Base-by-base conservation (phyloP, 2,888 invertebrate species). In the Chrysina gloriosa region DNA sequence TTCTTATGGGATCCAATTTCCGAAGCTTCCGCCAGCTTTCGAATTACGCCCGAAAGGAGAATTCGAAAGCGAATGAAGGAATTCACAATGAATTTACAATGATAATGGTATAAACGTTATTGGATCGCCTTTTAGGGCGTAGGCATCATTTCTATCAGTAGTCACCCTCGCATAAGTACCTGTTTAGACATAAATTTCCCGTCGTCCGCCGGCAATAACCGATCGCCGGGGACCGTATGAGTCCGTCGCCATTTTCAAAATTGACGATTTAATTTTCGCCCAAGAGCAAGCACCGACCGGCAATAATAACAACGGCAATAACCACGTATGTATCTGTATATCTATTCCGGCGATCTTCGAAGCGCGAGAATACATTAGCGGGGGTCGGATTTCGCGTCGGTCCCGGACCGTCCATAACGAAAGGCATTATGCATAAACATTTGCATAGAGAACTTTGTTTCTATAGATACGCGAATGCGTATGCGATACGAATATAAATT, bases 361-460 rank as follows among this genome's bases (percentile, higher is more conserved):
- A 31, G 45, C 45, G 14, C 58, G 21, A 19, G 54, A 61, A 61
- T 61, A 42, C 27, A 61, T 61, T 61, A 42, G 27, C 54, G 47
- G 7, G 21, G 19, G 58, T 42, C 42, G 27, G 58, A 61, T 42
- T 61, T 61, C 58, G 58, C 58, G 42, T n/a, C 23, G 52, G 19
- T 21, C 45, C 36, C 48, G 4, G 52, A 27, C 27, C 58, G 42
- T 16, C 39, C 39, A 45, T 69, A 69, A 69, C 69, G n/a, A 69
- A 69, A 65, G 52, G 65, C 69, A 65, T 65, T 65, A 65, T 58
- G 65, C 69, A 69, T 48, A 65, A 64, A 64, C 70, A 76, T 76
- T 75, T 76, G 75, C 75, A 74, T 76, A 72, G 73, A 75, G 73
- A 76, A 76, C 77, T 77, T 78, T 77, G 76, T 75, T 71, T 72